Percentiles rank a stretch among this genome's conserved stretches.
These are phyloP conservation scores for Anthopleura sola DNA, from an alignment of 64 coral and sea anemone genomes.

Conservation along the genomic window DNA sequence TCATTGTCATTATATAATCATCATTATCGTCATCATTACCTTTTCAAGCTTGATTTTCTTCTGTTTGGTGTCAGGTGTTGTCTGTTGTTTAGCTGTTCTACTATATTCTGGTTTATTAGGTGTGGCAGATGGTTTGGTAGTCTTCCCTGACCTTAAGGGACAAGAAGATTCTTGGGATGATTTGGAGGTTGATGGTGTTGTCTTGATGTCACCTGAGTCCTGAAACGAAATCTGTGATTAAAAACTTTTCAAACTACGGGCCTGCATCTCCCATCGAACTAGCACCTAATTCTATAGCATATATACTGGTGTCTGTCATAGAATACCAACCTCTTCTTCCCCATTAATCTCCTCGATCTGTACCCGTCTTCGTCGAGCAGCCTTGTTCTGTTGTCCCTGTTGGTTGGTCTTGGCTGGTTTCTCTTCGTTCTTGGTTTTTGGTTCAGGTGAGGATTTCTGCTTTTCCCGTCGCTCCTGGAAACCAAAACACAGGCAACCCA, in stretches of 20 bases:
- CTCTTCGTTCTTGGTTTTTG: constrained; percentile 1
- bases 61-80: not conserved
- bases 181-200: not conserved
- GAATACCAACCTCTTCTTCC: constrained; percentile 24
- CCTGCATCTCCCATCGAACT: too few relatives aligned
- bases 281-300: too few relatives aligned
- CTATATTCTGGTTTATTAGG: not conserved
- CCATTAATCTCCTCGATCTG: constrained; percentile 33
- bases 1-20: too few relatives aligned
- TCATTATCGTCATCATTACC: not conserved
- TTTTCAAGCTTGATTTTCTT: constrained; percentile 24
- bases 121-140: not conserved
- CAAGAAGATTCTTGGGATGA: not conserved
- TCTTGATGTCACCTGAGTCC: not conserved
- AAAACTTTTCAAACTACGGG: not conserved
- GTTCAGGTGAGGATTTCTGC: not conserved
- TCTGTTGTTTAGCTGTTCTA: not conserved
- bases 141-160: not conserved
- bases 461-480: constrained; percentile 34
- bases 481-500: not conserved
- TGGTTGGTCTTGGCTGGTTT: constrained; percentile 6
- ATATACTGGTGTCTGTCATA: too few relatives aligned
- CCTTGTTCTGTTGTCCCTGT: not conserved
- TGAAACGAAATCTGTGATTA: not conserved
- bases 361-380: constrained; percentile 5